Base-by-base conservation (phyloP, 1,140 invertebrate species). In the Calliphora vicina region DNA sequence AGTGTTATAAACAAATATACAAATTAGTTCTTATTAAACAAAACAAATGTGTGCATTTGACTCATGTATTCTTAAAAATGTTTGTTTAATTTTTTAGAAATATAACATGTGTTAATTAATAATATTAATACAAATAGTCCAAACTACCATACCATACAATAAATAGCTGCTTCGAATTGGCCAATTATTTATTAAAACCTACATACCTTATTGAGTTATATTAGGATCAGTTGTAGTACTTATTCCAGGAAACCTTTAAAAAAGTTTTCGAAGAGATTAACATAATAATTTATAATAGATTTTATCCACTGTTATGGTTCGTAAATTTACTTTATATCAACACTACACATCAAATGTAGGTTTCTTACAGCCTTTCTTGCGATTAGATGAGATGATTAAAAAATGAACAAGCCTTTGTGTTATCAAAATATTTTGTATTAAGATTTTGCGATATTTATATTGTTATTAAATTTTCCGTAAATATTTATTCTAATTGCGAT, bases 381-480 rank as follows among this genome's bases (percentile, higher is more conserved):
- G 88, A 89, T 90, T 90, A 90, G 89, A 89, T 90, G 87, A 90
- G 88, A 90, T 90, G 89, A 90, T 90, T 90, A 90, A 88, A 87
- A 87, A 85, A 90, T 88, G 88, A 87, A 87, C 87, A 90, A 90
- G 89, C 89, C 89, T 90, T 90, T 90, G 89, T 90, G 89, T 90
- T 87, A 72, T 35, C 82, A 71, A 82, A 85, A 83, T 61, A 83
- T 81, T 80, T 84, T 29, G 43, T 81, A 27, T 80, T 35, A 80
- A 83, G 81, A 80, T 10, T 81, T 57, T 10, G 57, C 74, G 13
- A 3, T 2, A 27, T 27, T 57, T 61, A 26, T 2, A 72, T 29
- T 43, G 42, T 2, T 73, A 20, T 82, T 73, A 29, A 35, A 17
- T 45, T 72, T n/a, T 23, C 17, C 20, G 23, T 45, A 20, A 67